Percentiles rank a stretch among this genome's conserved stretches.
These are phyloP conservation scores for Anthoscopus minutus DNA, from an alignment of 2,113 vertebrate species.

Conservation along the genomic window DNA sequence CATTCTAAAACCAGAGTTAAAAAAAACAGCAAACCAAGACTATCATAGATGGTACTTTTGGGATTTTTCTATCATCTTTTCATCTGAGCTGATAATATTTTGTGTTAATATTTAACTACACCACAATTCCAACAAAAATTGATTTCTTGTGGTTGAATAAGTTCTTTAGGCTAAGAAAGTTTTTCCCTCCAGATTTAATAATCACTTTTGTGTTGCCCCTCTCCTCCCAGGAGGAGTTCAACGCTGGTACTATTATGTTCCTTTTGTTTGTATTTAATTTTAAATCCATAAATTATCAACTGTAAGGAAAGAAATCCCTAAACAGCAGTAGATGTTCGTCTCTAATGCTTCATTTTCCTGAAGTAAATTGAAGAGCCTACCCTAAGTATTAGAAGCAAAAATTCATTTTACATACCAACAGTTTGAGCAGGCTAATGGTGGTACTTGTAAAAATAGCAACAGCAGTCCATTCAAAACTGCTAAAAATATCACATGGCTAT, in stretches of 20 bases:
- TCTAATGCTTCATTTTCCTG: not conserved
- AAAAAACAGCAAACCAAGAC: too few species aligned
- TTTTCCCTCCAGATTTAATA: not conserved
- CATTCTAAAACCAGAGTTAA: not conserved
- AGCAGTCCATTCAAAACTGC: not conserved
- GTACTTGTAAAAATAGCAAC: conserved; percentile 54
- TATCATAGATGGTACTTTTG: not conserved
- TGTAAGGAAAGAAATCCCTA: not conserved
- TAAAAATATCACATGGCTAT: conserved; percentile 16
- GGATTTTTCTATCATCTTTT: not conserved
- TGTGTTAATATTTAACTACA: not conserved
- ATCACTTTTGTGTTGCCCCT: not conserved
- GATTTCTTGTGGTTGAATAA: not conserved
- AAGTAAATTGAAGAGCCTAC: not conserved
- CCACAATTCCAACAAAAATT: not conserved
- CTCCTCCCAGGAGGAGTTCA: not conserved
- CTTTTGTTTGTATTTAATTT: not conserved
- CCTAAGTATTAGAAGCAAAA: not conserved
- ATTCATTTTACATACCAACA: not conserved
- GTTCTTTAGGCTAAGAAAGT: not conserved
- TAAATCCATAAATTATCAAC: not conserved
- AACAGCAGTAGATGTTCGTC: not conserved
- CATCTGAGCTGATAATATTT: not conserved
- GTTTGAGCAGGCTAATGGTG: conserved; percentile 5
- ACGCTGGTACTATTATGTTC: not conserved